A percentile compares a stretch with the other conserved stretches of the same genome.
Evolutionary conservation across 1,140 invertebrate species (phyloP).

Genomic region (Pogonomyrmex californicus): DNA sequence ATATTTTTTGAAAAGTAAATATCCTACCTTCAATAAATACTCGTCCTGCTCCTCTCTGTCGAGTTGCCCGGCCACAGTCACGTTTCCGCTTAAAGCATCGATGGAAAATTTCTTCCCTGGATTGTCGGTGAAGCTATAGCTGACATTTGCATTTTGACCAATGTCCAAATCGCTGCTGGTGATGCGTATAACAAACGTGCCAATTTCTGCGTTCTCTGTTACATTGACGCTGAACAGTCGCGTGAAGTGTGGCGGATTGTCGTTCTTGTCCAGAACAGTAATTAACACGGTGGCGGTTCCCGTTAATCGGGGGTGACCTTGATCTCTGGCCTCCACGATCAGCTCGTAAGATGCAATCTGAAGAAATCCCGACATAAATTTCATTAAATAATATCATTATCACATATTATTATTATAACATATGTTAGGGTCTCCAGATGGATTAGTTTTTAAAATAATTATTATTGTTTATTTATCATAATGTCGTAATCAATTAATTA

Average conservation of each 20-base stretch:
- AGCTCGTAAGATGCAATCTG: constrained; percentile 93
- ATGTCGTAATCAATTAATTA: constrained; percentile 9
- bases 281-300: constrained; percentile 95
- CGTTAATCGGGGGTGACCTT: constrained; percentile 93
- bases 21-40: constrained; percentile 91
- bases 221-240: constrained; percentile 97
- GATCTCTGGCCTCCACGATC: constrained; percentile 94
- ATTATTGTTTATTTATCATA: not conserved
- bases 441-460: constrained; percentile 12
- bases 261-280: constrained; percentile 96
- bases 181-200: constrained; percentile 96
- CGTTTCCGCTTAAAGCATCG: constrained; percentile 95
- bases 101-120: constrained; percentile 96
- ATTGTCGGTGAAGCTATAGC: constrained; percentile 96
- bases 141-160: constrained; percentile 95
- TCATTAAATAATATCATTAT: not conserved
- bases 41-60: constrained; percentile 97
- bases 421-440: not conserved
- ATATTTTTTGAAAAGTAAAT: not conserved
- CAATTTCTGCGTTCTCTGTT: constrained; percentile 97
- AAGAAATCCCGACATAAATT: not conserved
- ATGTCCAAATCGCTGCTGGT: constrained; percentile 96
- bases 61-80: constrained; percentile 94
- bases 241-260: constrained; percentile 97
- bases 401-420: not conserved